These are phyloP conservation scores for Megaceryle maxima DNA, from an alignment of 2,113 vertebrate species.

Conservation along the genomic window DNA sequence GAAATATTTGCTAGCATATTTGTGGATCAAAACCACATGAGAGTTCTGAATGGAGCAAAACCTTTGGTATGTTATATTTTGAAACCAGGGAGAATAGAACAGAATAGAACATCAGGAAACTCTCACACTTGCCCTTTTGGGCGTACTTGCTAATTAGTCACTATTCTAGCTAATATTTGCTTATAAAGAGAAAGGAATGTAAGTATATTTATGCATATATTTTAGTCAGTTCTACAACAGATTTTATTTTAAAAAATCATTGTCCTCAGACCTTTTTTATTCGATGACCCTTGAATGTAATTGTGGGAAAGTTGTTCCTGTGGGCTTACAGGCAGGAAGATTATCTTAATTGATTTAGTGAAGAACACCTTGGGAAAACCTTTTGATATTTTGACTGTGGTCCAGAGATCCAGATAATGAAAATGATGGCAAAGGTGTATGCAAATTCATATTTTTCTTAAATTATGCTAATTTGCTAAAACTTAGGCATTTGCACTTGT, in stretches of 20 bases:
- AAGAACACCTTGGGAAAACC: background rate
- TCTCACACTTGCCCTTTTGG: slow-evolving; percentile 28
- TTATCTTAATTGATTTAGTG: background rate
- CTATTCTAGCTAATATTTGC: slow-evolving; percentile 53
- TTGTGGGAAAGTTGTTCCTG: background rate
- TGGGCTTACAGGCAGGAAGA: background rate
- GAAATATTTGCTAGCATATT: slow-evolving; percentile 34
- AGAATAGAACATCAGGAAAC: background rate
- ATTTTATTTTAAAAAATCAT: background rate
- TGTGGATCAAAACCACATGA: background rate
- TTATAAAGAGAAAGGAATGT: slow-evolving; percentile 2
- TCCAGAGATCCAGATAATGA: background rate
- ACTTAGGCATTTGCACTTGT: background rate
- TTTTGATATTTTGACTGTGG: background rate
- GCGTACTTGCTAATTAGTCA: background rate
- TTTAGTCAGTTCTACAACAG: background rate
- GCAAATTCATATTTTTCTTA: background rate
- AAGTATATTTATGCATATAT: background rate
- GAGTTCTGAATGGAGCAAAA: slow-evolving; percentile 14
- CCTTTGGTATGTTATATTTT: background rate
- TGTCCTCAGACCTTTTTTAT: background rate
- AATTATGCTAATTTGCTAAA: background rate
- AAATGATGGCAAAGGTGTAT: background rate
- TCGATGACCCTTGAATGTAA: background rate
- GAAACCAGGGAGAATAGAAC: background rate